Base-by-base conservation (phyloP, 2,113 vertebrate genomes). In the Perca fluviatilis region DNA sequence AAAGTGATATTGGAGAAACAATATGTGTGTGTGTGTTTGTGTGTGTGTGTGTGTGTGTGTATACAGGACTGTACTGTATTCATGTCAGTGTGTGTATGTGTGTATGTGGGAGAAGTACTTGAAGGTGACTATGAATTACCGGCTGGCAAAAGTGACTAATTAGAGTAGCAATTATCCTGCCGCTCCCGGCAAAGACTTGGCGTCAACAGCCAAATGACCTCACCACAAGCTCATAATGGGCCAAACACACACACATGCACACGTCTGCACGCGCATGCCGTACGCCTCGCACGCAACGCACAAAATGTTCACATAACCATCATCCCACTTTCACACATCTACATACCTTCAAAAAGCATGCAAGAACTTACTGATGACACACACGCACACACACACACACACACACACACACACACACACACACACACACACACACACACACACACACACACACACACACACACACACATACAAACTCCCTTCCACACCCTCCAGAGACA, bases 101-200 rank as follows among this genome's bases (percentile, higher is more conserved):
- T 75, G 60, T 77, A 64, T 54, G 12, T 46, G 51, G 27, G 78
- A 61, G 60, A 87, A 80, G 67, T 76, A 85, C 87, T 93, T 91
- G 91, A 93, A 93, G 90, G 87, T 90, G 92, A 93, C 92, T 91
- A 88, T 91, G 83, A 94, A 92, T 92, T 92, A 94, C 80, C 25
- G 80, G 84, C 84, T 90, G 80, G 88, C 85, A 90, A 93, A 90
- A 89, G 77, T 86, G 86, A 92, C 92, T 91, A 93, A 95, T 94
- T 93, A 94, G 84, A 86, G 86, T 64, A 89, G 91, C 91, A 92
- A 93, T 95, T 93, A 93, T 91, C 86, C 25, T 86, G 82, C 66
- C 15, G 80, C 89, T 92, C 90, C 83, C 84, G 43, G 90, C 86
- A 88, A 90, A 89, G 87, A 92, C 81, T 75, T 25, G 25, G 75